phyloP scores from a whole-genome alignment of 2,888 invertebrate genomes.

The Harpalus rubripes region DNA sequence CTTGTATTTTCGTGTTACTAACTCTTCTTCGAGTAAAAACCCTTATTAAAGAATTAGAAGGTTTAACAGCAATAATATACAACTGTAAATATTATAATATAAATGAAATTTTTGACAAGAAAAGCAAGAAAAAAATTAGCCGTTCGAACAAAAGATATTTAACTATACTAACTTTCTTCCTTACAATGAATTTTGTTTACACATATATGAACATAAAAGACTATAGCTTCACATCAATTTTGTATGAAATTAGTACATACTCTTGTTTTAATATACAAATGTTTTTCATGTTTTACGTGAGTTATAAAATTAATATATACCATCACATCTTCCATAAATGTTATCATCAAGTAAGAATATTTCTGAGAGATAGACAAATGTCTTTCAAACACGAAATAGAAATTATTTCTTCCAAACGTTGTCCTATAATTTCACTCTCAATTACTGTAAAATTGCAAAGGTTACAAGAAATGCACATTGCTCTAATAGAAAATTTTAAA shows the following conservation, averaged over 20 bases:
- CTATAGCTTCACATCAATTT: background rate
- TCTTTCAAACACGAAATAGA: constrained; percentile 8
- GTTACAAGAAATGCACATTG: constrained; percentile 45
- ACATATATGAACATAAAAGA: background rate
- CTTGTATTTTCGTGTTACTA: background rate
- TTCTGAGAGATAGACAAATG: constrained; percentile 16
- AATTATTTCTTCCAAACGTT: constrained; percentile 11
- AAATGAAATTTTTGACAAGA: constrained; percentile 21
- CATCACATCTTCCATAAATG: constrained; percentile 8
- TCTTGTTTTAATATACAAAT: constrained; percentile 19
- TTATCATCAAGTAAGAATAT: background rate
- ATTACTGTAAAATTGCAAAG: constrained; percentile 37
- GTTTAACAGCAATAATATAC: constrained; percentile 35
- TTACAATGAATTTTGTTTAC: constrained; percentile 1
- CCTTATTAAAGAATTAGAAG: constrained; percentile 21
- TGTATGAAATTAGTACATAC: constrained; percentile 11
- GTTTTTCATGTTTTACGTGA: background rate
- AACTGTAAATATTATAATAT: constrained; percentile 36
- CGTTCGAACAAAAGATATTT: background rate
- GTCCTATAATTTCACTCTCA: background rate
- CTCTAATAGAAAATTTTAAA: constrained; percentile 34
- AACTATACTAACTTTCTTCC: background rate
- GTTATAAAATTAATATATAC: constrained; percentile 34
- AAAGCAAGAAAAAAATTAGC: constrained; percentile 1
- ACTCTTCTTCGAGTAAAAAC: background rate